Conservation (phyloP, 2,113 vertebrate genomes). For the Macquaria australasica region DNA sequence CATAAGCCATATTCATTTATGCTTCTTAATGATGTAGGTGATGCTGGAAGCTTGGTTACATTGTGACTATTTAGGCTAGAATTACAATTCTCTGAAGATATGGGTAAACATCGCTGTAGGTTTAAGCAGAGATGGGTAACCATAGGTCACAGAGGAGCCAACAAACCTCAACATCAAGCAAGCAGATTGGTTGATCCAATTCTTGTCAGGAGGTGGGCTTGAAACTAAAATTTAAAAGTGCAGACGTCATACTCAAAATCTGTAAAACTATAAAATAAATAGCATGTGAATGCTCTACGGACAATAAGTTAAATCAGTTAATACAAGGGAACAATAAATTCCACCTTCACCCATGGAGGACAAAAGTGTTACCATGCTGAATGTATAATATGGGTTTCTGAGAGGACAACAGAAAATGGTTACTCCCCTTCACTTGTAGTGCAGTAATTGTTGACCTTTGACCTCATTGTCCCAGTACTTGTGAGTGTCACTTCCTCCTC, state of each 20-base stretch:
- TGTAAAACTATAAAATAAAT: neutral
- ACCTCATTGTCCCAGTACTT: constrained; percentile 42
- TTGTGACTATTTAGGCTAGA: neutral
- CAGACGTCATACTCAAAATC: neutral
- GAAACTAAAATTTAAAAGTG: neutral
- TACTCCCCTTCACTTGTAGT: neutral
- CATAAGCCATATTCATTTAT: neutral
- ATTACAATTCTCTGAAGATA: neutral
- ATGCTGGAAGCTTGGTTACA: neutral
- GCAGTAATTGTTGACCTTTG: constrained; percentile 17
- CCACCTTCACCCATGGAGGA: neutral
- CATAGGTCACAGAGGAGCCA: too few species aligned
- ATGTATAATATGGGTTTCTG: neutral
- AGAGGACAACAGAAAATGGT: neutral
- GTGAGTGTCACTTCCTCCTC: constrained; percentile 37
- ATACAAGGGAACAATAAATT: neutral
- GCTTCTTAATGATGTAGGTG: neutral
- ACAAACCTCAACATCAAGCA: neutral
- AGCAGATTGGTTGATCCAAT: neutral
- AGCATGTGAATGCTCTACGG: neutral
- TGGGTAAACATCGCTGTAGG: too few species aligned
- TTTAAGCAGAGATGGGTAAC: too few species aligned
- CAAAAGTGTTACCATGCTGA: neutral
- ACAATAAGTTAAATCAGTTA: neutral
- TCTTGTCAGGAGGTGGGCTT: neutral